Conservation (phyloP, 2,797 vertebrate genomes). For the Siniperca scherzeri region DNA sequence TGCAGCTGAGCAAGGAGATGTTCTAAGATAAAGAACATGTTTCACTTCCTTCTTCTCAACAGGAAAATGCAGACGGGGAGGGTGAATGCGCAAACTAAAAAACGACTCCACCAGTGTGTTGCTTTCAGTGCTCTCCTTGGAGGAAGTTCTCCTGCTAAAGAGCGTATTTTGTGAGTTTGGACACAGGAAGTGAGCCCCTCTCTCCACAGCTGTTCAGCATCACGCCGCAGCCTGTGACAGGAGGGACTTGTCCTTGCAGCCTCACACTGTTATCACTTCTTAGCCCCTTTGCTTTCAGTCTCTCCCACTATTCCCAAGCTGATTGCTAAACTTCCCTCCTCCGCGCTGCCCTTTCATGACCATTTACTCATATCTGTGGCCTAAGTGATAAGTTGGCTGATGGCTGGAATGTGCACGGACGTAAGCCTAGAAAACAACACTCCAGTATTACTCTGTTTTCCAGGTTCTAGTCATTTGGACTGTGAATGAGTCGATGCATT, state of each 20-base stretch:
- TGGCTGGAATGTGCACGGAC: constrained; percentile 37
- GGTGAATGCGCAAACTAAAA: not conserved
- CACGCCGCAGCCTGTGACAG: constrained; percentile 69
- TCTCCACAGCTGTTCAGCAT: constrained; percentile 75
- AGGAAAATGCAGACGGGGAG: constrained; percentile 30
- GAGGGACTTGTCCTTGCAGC: constrained; percentile 61
- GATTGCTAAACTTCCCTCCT: constrained; percentile 64
- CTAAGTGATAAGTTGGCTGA: constrained; percentile 59
- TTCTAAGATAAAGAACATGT: constrained; percentile 10
- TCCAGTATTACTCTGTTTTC: not conserved
- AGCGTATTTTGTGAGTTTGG: not conserved
- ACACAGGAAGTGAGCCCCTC: constrained; percentile 67
- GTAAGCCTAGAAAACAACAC: constrained; percentile 23
- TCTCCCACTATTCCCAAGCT: constrained; percentile 68
- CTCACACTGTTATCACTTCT: constrained; percentile 63
- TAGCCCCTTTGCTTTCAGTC: constrained; percentile 45
- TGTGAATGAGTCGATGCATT: not conserved
- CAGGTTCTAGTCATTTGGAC: not conserved
- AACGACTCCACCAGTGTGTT: not conserved
- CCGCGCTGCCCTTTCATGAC: constrained; percentile 57
- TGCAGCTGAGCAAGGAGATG: not conserved
- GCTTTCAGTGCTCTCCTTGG: not conserved
- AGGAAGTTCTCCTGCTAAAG: constrained; percentile 32
- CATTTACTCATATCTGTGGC: constrained; percentile 57
- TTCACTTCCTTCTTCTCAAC: constrained; percentile 47